phyloP scores from a whole-genome alignment of 2,888 invertebrate species.

The Rhyacophila evoluta region DNA sequence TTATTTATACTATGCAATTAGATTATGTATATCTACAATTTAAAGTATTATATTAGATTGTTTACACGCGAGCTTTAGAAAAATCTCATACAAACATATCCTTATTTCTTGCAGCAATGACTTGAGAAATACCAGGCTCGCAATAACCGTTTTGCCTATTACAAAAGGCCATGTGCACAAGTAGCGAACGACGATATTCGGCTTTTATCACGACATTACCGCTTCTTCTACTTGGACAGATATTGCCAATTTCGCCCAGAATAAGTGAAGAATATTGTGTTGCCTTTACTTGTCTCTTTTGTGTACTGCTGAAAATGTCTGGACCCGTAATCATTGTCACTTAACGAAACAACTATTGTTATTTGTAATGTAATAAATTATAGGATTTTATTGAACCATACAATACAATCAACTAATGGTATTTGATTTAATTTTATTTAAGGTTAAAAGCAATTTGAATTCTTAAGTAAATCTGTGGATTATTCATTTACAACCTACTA shows the following conservation, averaged over 20 bases:
- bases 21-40: too few relatives aligned
- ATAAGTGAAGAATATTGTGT: slow-evolving; percentile 34
- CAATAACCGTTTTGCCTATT: slow-evolving; percentile 8
- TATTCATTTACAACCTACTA: too few relatives aligned
- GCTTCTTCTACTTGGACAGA: slow-evolving; percentile 43
- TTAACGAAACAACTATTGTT: background rate
- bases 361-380: too few relatives aligned
- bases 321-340: background rate
- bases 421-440: too few relatives aligned
- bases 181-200: slow-evolving; percentile 34
- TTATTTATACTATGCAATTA: too few relatives aligned
- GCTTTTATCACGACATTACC: slow-evolving; percentile 52
- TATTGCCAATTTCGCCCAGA: slow-evolving; percentile 50
- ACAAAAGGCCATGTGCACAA: background rate
- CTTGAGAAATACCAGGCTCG: background rate
- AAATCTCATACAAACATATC: background rate
- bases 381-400: too few relatives aligned
- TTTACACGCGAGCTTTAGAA: too few relatives aligned
- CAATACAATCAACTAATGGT: too few relatives aligned
- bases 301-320: background rate
- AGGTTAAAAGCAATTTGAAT: too few relatives aligned
- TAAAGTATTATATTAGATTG: too few relatives aligned
- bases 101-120: background rate
- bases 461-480: too few relatives aligned
- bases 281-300: background rate